These are phyloP conservation scores for Anastatus disparis DNA, from an alignment of 1,140 invertebrate species.

Conservation along the genomic window DNA sequence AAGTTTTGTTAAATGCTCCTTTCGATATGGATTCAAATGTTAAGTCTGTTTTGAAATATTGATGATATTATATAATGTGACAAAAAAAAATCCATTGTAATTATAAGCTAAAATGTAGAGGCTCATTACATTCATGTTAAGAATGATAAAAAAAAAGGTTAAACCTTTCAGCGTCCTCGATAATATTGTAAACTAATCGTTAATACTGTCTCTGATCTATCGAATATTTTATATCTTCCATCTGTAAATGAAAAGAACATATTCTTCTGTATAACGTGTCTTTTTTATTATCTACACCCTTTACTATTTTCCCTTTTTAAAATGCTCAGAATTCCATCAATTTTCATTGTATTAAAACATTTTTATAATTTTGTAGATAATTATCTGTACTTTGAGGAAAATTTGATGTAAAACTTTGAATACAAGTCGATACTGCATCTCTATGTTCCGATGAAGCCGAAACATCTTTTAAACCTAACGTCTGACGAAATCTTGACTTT, in stretches of 20 bases:
- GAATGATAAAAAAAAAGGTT: slow-evolving; percentile 7
- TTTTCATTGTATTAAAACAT: too few species aligned
- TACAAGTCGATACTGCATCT: too few species aligned
- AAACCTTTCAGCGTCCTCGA: slow-evolving; percentile 44
- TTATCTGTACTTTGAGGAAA: too few species aligned
- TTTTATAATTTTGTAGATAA: too few species aligned
- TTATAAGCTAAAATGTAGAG: background rate
- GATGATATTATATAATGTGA: background rate
- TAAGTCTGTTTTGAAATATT: background rate
- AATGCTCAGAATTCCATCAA: background rate
- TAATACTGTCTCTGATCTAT: slow-evolving; percentile 55
- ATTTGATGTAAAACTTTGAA: too few species aligned
- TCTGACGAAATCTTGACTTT: too few species aligned
- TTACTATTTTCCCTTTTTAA: background rate
- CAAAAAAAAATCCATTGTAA: background rate
- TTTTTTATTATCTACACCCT: background rate
- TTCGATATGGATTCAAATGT: background rate
- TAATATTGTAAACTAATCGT: slow-evolving; percentile 50
- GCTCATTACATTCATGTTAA: background rate
- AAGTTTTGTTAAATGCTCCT: background rate
- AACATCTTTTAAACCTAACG: too few species aligned
- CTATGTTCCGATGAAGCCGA: too few species aligned
- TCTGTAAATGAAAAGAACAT: slow-evolving; percentile 60
- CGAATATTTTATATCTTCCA: slow-evolving; percentile 57
- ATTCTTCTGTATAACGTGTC: slow-evolving; percentile 54